Evolutionary conservation across 2,113 vertebrate species (phyloP).

Genomic region (Acanthisitta chloris): DNA sequence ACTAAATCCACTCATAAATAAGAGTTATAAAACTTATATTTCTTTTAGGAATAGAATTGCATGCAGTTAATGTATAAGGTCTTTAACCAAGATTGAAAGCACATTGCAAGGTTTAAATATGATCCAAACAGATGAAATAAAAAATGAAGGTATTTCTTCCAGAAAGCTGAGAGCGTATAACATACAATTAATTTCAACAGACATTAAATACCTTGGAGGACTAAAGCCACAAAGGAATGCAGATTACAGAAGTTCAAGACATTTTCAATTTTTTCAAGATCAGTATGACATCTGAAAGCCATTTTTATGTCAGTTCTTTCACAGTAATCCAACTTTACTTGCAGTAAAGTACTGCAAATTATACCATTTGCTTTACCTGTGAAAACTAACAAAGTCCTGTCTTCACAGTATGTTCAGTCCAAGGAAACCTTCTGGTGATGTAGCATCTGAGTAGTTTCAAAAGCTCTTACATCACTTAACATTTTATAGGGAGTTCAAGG

Average conservation of each 20-base stretch:
- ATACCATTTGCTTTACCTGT: neutral
- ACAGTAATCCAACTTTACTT: neutral
- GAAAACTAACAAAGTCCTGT: neutral
- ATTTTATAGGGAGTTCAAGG: neutral
- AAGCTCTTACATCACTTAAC: neutral
- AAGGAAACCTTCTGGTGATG: neutral
- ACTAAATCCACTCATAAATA: conserved; percentile 25
- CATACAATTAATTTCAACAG: neutral
- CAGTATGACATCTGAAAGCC: neutral
- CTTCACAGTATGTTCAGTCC: neutral
- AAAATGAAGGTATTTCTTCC: neutral
- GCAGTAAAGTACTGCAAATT: neutral
- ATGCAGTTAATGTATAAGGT: neutral
- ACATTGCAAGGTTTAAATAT: conserved; percentile 3
- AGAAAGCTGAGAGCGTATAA: neutral
- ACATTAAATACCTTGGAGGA: neutral
- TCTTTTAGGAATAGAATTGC: neutral
- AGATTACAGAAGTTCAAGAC: neutral
- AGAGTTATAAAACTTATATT: neutral
- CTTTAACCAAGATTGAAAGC: conserved; percentile 33
- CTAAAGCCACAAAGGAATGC: neutral
- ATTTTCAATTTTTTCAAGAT: neutral
- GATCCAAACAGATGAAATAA: neutral
- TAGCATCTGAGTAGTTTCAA: neutral
- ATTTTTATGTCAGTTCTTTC: neutral